These are phyloP conservation scores for Maccullochella peelii DNA, from an alignment of 2,113 vertebrate species.

Conservation along the genomic window DNA sequence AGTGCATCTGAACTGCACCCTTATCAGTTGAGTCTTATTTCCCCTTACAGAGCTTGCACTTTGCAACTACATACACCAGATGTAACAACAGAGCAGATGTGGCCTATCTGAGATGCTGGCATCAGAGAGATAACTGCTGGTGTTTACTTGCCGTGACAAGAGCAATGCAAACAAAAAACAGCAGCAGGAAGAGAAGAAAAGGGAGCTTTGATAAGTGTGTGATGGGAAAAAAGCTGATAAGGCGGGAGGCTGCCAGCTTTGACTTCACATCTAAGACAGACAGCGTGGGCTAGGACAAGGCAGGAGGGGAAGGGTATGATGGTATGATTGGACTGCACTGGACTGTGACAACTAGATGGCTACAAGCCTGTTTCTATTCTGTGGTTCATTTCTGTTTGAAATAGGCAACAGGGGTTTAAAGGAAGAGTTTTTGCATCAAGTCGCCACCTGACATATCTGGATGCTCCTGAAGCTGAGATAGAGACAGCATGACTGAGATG, in stretches of 20 bases:
- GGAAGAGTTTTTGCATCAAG: constrained; percentile 22
- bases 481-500: constrained; percentile 60
- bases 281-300: constrained; percentile 33
- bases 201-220: constrained; percentile 64
- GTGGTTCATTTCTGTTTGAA: constrained; percentile 29
- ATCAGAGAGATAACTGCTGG: constrained; percentile 57
- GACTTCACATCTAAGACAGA: constrained; percentile 53
- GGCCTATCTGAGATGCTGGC: constrained; percentile 65
- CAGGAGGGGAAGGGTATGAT: constrained; percentile 14
- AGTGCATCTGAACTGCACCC: constrained; percentile 3
- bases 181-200: constrained; percentile 57
- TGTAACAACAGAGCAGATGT: constrained; percentile 46
- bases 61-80: constrained; percentile 33
- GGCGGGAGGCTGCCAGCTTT: constrained; percentile 36
- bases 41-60: not conserved
- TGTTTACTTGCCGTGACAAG: constrained; percentile 70
- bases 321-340: constrained; percentile 58
- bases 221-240: constrained; percentile 70
- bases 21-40: not conserved
- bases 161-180: constrained; percentile 63
- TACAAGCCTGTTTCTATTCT: constrained; percentile 40
- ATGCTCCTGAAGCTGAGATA: constrained; percentile 51
- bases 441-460: constrained; percentile 43
- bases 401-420: constrained; percentile 29
- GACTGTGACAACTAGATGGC: constrained; percentile 59